These are phyloP conservation scores for Zeus faber DNA, from an alignment of 2,113 vertebrate genomes.

Conservation along the genomic window DNA sequence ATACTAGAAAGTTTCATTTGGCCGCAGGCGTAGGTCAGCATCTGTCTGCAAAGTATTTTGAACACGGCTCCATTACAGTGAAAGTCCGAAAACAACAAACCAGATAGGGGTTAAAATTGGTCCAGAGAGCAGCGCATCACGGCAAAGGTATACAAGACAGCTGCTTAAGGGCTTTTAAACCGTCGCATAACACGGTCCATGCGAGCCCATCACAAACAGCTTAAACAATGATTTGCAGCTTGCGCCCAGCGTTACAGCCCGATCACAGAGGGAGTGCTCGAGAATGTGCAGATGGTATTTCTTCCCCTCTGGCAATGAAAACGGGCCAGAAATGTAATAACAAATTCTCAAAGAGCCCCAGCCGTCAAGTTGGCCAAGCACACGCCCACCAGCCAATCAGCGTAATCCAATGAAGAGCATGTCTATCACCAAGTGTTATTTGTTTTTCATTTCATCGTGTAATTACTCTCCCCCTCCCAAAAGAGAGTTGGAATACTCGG, in stretches of 20 bases:
- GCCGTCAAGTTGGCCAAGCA: slow-evolving; percentile 9
- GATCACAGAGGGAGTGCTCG: slow-evolving; percentile 30
- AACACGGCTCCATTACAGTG: background rate
- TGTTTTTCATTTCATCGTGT: slow-evolving; percentile 43
- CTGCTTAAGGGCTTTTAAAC: slow-evolving; percentile 28
- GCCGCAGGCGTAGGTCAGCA: background rate
- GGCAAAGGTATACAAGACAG: slow-evolving; percentile 14
- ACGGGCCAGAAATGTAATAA: slow-evolving; percentile 44
- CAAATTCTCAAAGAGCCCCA: slow-evolving; percentile 26
- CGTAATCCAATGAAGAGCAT: slow-evolving; percentile 33
- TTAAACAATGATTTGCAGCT: slow-evolving; percentile 40
- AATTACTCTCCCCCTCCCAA: slow-evolving; percentile 31
- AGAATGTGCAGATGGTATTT: slow-evolving; percentile 54
- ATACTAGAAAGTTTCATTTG: background rate
- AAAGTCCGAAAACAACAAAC: slow-evolving; percentile 3
- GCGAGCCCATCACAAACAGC: slow-evolving; percentile 20
- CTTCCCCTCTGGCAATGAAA: slow-evolving; percentile 33
- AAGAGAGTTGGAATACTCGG: slow-evolving; percentile 1
- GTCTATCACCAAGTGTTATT: slow-evolving; percentile 40
- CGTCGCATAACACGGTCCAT: slow-evolving; percentile 21
- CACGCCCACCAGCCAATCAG: slow-evolving; percentile 30
- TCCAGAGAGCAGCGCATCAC: slow-evolving; percentile 3
- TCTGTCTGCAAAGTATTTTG: background rate
- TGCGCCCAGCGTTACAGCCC: slow-evolving; percentile 24
- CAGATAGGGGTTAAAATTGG: slow-evolving; percentile 3